Conservation (phyloP, 92 coral and sea anemone genomes). For the Phenganax subtilis region DNA sequence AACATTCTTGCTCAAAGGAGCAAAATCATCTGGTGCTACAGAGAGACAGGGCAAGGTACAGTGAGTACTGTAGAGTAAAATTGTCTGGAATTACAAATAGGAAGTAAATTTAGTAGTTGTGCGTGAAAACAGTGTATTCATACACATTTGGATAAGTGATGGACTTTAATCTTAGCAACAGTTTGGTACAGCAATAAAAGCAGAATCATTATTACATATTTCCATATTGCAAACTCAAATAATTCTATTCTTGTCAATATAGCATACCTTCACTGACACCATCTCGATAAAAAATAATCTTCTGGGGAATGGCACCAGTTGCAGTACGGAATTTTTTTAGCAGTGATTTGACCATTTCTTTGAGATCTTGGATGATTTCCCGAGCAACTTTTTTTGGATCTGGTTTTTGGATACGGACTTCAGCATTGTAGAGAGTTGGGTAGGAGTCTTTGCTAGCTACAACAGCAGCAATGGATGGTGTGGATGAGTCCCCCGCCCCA, state of each 20-base stretch:
- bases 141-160: too few relatives aligned
- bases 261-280: conserved; percentile 57
- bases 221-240: too few relatives aligned
- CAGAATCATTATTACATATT: neutral
- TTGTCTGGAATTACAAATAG: too few relatives aligned
- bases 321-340: conserved; percentile 43
- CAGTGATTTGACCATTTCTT: conserved; percentile 60
- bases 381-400: conserved; percentile 47
- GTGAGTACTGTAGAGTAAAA: too few relatives aligned
- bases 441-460: conserved; percentile 81
- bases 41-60: too few relatives aligned
- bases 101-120: too few relatives aligned
- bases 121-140: too few relatives aligned
- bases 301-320: conserved; percentile 31
- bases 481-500: conserved; percentile 61
- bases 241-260: too few relatives aligned
- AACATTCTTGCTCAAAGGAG: too few relatives aligned
- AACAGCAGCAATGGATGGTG: conserved; percentile 90
- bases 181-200: too few relatives aligned
- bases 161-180: too few relatives aligned
- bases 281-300: conserved; percentile 63
- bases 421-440: conserved; percentile 68
- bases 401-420: conserved; percentile 74
- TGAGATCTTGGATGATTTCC: conserved; percentile 66
- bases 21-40: too few relatives aligned